A percentile compares a stretch with the other conserved stretches of the same genome.
Conservation (phyloP, 23 tunicate genomes). For the Styela clava region DNA sequence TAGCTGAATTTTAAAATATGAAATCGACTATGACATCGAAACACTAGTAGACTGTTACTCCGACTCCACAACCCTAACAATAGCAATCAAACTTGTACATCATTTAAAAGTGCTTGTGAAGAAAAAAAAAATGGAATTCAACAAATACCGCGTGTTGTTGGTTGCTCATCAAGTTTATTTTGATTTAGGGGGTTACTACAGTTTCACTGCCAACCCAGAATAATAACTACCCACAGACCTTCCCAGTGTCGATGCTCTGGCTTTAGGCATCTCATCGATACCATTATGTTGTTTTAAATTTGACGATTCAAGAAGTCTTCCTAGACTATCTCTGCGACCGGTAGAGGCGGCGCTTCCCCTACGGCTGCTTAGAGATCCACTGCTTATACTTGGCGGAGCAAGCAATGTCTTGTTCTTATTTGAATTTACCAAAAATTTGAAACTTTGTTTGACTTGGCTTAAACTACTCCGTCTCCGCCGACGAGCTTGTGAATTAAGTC, state of each 20-base stretch:
- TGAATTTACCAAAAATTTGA: constrained; percentile 75
- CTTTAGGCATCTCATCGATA: neutral
- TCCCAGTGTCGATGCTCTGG: neutral
- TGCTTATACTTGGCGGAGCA: neutral
- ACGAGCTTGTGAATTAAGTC: constrained; percentile 6
- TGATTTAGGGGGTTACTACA: no score
- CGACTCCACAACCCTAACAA: no score
- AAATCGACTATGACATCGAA: no score
- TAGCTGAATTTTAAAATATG: no score
- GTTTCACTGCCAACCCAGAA: neutral
- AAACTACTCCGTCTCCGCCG: constrained; percentile 72
- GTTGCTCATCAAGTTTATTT: no score
- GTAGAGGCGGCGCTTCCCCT: constrained; percentile 6
- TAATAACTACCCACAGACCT: neutral
- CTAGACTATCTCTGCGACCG: neutral
- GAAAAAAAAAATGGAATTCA: no score
- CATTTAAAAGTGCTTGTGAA: no score
- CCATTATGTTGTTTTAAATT: neutral
- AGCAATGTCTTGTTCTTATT: constrained; percentile 41
- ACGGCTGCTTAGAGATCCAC: constrained; percentile 2
- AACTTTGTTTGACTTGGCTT: constrained; percentile 60
- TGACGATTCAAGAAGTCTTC: neutral
- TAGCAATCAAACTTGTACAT: no score
- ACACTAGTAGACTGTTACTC: no score
- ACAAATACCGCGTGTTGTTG: no score